Evolutionary conservation across 1,140 invertebrate genomes (phyloP), one percentile per base, ranked within the genome.

Genomic region (Leptopilina boulardi): DNA sequence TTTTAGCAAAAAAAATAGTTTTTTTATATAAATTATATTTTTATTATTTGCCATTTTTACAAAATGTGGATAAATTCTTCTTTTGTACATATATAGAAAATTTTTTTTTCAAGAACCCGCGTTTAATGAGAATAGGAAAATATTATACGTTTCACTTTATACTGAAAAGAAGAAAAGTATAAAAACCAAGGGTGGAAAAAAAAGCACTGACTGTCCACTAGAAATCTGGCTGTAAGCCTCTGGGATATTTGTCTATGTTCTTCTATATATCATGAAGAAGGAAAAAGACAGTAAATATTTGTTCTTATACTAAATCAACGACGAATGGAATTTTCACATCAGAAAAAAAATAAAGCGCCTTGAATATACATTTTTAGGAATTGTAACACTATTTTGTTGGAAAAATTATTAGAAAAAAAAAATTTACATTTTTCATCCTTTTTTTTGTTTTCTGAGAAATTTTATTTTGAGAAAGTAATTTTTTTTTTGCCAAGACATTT

Each of bases 231-330:
- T 66, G 23, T 66, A 66, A 66, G 59, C 59, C 59, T 66, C 26
- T 0, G 59, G 59, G 59, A n/a, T 66, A 66, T 66, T 66, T 66
- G 59, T 66, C 56, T 30, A 21, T n/a, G n/a, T n/a, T n/a, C 26
- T 23, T 66, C n/a, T 23, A 34, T 66, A 30, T 30, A 66, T 30
- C 59, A 66, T 34, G 23, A 13, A n/a, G 6, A 26, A 26, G 21
- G 59, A 30, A 66, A n/a, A 66, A 66, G 59, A 66, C 30, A 66
- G 59, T 23, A 66, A 26, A 66, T 66, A 66, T 66, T 66, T 66
- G 59, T 66, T 23, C 59, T 66, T 30, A 34, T 34, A 66, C 59
- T 66, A 26, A 66, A 66, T 23, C 13, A 66, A 66, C 21, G 59
- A n/a, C 59, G 23, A 66, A 66, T 66, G 59, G 30, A 66, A 34